Conservation (phyloP, 2,797 vertebrate genomes). For the Hylomyscus alleni region DNA sequence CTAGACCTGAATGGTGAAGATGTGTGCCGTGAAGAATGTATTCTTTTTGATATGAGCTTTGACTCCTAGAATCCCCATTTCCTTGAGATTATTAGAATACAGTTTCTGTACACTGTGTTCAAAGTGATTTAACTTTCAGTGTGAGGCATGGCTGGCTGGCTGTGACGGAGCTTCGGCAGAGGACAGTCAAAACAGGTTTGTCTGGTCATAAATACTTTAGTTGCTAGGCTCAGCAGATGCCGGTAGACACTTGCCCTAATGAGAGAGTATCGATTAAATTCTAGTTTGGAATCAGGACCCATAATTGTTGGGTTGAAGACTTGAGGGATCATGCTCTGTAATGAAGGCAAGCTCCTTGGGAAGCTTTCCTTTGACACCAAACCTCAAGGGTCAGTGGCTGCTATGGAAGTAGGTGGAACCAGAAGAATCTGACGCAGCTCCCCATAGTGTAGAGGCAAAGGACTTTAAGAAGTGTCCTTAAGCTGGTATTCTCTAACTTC, state of each 20-base stretch:
- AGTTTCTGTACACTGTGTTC: not conserved
- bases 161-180: not conserved
- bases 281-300: slow-evolving; percentile 10
- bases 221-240: slow-evolving; percentile 35
- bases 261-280: slow-evolving; percentile 69
- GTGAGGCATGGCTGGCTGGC: not conserved
- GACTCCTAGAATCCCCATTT: not conserved
- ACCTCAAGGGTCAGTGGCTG: not conserved
- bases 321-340: not conserved
- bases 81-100: not conserved
- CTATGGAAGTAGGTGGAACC: not conserved
- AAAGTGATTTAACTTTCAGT: not conserved
- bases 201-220: slow-evolving; percentile 61
- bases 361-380: not conserved
- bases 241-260: slow-evolving; percentile 69
- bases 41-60: not conserved
- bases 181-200: slow-evolving; percentile 62
- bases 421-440: not conserved
- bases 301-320: slow-evolving; percentile 38
- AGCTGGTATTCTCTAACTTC: not conserved
- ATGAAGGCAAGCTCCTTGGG: not conserved
- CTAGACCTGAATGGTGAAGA: not conserved
- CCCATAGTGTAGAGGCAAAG: not conserved
- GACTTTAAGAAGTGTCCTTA: not conserved
- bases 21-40: rapidly evolving